Evolutionary conservation across 2,888 invertebrate genomes (phyloP), one percentile per base, ranked within the genome.

Genomic region (Anoplius nigerrimus): DNA sequence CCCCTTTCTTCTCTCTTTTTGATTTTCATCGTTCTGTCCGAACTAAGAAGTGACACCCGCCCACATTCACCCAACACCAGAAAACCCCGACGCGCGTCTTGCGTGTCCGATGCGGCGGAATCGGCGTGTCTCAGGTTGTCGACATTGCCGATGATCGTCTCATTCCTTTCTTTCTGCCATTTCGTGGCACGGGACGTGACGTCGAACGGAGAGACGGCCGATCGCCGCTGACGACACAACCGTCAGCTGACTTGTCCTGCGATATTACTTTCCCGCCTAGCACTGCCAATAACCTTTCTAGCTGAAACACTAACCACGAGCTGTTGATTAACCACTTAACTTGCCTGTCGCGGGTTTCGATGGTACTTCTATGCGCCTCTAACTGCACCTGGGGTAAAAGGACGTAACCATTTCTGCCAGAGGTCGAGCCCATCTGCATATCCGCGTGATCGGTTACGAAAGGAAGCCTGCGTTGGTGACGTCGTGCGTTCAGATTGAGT

Each of bases 231-330:
- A 71, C 61, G 72, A 63, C 64, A 48, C 60, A n/a, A n/a, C n/a
- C n/a, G 51, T 66, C 73, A 61, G 69, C 62, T 71, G 65, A 75
- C 66, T 72, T 72, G 62, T 76, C 62, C 67, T 48, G n/a, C 62
- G 59, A 65, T 66, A 66, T 66, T 72, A 72, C 74, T 81, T 78
- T 84, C 79, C 78, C 72, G 86, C 86, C 87, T 87, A 80, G 86
- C 87, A 87, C 87, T 86, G 87, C 87, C 78, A 84, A 81, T 80
- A 72, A 87, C 86, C 86, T 85, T 85, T 84, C 83, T 84, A 75
- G 82, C 82, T 82, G 82, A 83, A 76, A 71, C 78, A 86, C 85
- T 86, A 86, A 86, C 84, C 74, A 81, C 72, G 71, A 83, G 76
- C 81, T 83, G 79, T 81, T 78, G 81, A 70, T 75, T 77, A 79